Conservation (phyloP, 2,797 vertebrate genomes). For the Siniperca scherzeri region DNA sequence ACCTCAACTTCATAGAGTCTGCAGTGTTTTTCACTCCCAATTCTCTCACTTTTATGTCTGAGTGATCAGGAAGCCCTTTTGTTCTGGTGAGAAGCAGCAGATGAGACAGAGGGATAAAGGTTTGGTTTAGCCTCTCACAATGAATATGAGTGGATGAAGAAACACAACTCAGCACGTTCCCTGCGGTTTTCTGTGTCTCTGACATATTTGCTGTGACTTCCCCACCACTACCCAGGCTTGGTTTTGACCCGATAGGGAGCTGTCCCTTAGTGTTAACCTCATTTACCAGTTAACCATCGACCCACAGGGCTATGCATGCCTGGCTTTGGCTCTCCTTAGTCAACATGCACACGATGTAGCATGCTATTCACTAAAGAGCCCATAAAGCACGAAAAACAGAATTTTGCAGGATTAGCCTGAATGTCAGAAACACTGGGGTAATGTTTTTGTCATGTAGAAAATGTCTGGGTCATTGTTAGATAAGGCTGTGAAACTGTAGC, state of each 20-base stretch:
- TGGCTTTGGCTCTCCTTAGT: conserved; percentile 32
- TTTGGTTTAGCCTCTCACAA: conserved; percentile 40
- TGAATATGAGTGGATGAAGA: conserved; percentile 45
- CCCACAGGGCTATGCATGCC: conserved; percentile 46
- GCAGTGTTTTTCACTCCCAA: background rate
- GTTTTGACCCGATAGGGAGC: conserved; percentile 66
- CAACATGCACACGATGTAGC: conserved; percentile 25
- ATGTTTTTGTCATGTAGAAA: conserved; percentile 31
- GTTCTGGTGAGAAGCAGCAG: conserved; percentile 37
- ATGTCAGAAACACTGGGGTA: conserved; percentile 8
- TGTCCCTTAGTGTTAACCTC: conserved; percentile 72
- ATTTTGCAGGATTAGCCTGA: conserved; percentile 11
- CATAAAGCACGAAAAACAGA: background rate
- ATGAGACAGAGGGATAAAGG: conserved; percentile 47
- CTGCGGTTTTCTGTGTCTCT: conserved; percentile 62
- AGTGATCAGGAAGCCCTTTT: conserved; percentile 28
- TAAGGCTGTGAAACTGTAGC: background rate
- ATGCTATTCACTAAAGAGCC: conserved; percentile 20
- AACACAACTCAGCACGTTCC: conserved; percentile 44
- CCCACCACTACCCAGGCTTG: conserved; percentile 46
- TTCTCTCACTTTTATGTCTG: conserved; percentile 19
- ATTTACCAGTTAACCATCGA: conserved; percentile 42
- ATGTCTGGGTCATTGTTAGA: background rate
- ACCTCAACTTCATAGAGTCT: background rate
- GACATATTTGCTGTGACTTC: conserved; percentile 80